Evolutionary conservation across 2,888 invertebrate genomes (phyloP), one percentile per base, ranked within the genome.

Genomic region (Diplazon laetatorius): DNA sequence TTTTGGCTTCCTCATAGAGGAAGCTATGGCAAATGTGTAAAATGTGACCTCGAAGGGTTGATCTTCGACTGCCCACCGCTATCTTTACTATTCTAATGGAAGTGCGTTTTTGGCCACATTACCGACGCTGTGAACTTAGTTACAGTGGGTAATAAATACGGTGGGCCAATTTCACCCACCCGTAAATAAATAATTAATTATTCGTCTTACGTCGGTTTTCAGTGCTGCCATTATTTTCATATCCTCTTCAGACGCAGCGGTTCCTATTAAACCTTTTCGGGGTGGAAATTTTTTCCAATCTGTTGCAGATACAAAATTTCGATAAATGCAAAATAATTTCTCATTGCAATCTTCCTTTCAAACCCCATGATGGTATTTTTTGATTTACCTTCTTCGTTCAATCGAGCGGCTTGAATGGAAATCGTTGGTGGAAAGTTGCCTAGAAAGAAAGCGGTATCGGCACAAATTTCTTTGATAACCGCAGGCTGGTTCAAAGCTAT

Each of bases 371-470:
- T 18, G 10, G 30, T 42, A 42, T n/a, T 22, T 60, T 25, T 6
- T 18, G 0, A 42, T 22, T 81, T 83, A 94, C 94, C 93, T 91
- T 92, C 89, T 60, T 91, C 83, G 1, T 91, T 90, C 20, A 94
- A 89, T 52, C 91, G 89, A 0, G 93, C 93, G 0, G 93, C 94
- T 89, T 94, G 94, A 48, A 94, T 91, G 0, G 94, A 94, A 87
- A 93, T 93, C 84, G 93, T 92, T 0, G 94, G 94, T 0, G 93
- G 93, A 84, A 92, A 93, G 86, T 94, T 94, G 70, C 94, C 94
- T 0, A 94, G 94, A 84, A 94, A 94, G 86, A 92, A 93, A 1
- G 93, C 93, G 0, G 94, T 94, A 82, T 94, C 94, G 0, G 94
- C 91, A 50, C 83, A 86, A 60, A 78, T 82, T 91, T 93, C 94